Evolutionary conservation across 2,888 invertebrate genomes (phyloP).

Genomic region (Sinelater perroti): DNA sequence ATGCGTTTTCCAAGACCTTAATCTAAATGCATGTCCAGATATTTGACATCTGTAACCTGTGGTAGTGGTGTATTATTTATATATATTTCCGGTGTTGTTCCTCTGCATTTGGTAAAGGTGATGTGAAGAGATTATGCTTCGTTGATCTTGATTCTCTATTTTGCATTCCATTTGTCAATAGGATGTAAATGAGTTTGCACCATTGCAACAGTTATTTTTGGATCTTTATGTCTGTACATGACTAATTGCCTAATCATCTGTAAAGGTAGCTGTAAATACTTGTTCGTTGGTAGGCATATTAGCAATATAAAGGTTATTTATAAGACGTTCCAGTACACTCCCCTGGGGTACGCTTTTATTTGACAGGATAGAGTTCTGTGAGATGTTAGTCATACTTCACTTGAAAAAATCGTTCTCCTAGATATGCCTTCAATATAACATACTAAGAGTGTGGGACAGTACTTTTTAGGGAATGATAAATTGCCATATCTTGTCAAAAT

Average conservation of each 20-base stretch:
- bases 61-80: neutral
- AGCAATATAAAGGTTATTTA: constrained; percentile 2
- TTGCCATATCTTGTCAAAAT: neutral
- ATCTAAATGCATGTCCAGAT: neutral
- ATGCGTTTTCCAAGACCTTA: neutral
- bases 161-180: neutral
- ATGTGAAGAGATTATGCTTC: neutral
- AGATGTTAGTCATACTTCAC: too few relatives aligned
- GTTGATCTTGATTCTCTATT: neutral
- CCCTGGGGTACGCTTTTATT: constrained; percentile 6
- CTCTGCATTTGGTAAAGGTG: neutral
- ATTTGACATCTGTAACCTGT: neutral
- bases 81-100: neutral
- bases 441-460: too few relatives aligned
- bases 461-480: too few relatives aligned
- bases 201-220: too few relatives aligned
- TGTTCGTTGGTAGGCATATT: neutral
- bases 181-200: neutral
- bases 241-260: neutral
- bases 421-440: too few relatives aligned
- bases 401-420: too few relatives aligned
- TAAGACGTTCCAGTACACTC: neutral
- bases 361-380: too few relatives aligned
- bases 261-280: constrained; percentile 1
- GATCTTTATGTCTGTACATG: too few relatives aligned